Percentiles rank a stretch among this genome's conserved stretches.
Evolutionary conservation across 2,113 vertebrate species (phyloP).

Genomic region (Pavo muticus): DNA sequence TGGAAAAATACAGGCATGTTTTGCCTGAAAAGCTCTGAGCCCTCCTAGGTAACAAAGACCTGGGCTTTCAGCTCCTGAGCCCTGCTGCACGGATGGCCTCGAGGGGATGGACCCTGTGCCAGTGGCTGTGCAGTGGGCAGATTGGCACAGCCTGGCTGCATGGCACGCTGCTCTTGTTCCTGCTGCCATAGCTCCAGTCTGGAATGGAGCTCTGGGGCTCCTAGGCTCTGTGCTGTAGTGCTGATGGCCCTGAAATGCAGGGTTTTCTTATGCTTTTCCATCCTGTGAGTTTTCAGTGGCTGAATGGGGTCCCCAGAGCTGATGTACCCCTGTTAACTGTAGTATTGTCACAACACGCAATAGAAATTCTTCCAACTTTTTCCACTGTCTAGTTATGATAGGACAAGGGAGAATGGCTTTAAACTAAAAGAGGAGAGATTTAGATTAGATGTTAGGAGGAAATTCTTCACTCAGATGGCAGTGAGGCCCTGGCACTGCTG

Average conservation of each 20-base stretch:
- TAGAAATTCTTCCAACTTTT: neutral
- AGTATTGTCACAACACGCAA: fast-evolving
- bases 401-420: too few relatives aligned
- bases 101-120: neutral
- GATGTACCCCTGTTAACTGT: neutral
- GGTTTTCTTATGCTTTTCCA: neutral
- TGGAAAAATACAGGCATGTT: neutral
- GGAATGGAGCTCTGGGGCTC: neutral
- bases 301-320: neutral
- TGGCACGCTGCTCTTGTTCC: neutral
- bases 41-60: neutral
- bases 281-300: fast-evolving
- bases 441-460: too few relatives aligned
- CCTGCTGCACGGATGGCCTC: fast-evolving
- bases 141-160: neutral
- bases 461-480: too few relatives aligned
- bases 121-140: neutral
- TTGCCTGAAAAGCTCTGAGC: neutral
- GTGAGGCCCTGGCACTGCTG: too few relatives aligned
- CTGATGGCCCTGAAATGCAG: neutral
- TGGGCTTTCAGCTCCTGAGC: neutral
- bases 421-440: too few relatives aligned
- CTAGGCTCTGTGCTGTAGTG: neutral
- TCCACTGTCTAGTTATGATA: too few relatives aligned
- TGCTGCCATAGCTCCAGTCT: neutral